phyloP scores from a whole-genome alignment of 2,888 invertebrate species.

The Pristionchus fissidentatus region DNA sequence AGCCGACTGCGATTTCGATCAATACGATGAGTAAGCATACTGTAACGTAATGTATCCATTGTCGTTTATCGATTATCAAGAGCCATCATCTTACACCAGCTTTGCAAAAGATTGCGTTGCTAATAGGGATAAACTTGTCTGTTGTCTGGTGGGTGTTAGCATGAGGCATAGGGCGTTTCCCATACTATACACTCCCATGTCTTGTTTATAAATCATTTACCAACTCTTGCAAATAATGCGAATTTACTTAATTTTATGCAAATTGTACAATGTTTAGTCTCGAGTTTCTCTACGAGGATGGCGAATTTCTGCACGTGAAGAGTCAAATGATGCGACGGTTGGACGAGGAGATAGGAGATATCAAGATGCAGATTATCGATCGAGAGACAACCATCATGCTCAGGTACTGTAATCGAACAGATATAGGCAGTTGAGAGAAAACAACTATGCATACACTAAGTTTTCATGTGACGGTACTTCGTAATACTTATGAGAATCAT shows the following conservation, averaged over 20 bases:
- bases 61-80: too few relatives aligned
- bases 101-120: too few relatives aligned
- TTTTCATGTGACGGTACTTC: too few relatives aligned
- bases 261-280: slow-evolving; percentile 7
- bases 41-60: too few relatives aligned
- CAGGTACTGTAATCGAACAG: slow-evolving; percentile 45
- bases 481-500: too few relatives aligned
- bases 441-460: too few relatives aligned
- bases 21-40: slow-evolving; percentile 42
- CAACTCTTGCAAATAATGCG: neutral
- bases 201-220: neutral
- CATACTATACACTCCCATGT: neutral
- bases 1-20: slow-evolving; percentile 69
- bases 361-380: slow-evolving; percentile 84
- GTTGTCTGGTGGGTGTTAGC: too few relatives aligned
- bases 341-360: slow-evolving; percentile 86
- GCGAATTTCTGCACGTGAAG: slow-evolving; percentile 53
- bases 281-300: slow-evolving; percentile 42
- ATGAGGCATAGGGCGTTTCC: neutral
- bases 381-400: slow-evolving; percentile 84
- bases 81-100: too few relatives aligned
- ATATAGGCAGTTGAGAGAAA: too few relatives aligned
- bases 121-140: too few relatives aligned
- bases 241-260: too few relatives aligned
- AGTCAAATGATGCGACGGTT: slow-evolving; percentile 82